Evolutionary conservation across 1,140 invertebrate genomes (phyloP).

Genomic region (Macrosteles quadrilineatus): DNA sequence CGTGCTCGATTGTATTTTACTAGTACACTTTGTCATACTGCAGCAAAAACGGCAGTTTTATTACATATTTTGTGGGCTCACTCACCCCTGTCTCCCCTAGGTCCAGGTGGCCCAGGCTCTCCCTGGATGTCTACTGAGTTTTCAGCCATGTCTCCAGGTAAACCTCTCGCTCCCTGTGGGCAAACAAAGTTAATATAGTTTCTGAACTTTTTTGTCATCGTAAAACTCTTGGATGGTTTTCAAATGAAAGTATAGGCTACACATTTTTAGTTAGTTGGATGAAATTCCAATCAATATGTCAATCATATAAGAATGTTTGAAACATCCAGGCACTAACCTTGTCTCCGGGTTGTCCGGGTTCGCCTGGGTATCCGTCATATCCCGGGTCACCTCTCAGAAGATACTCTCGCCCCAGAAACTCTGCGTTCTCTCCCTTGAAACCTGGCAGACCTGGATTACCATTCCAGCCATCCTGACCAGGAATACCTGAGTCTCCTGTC

Average conservation of each 20-base stretch:
- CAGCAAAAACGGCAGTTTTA: too few species aligned
- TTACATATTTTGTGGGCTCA: too few species aligned
- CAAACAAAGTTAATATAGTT: neutral
- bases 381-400: constrained; percentile 48
- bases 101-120: constrained; percentile 60
- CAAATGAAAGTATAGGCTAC: too few species aligned
- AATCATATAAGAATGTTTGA: too few species aligned
- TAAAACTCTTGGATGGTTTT: too few species aligned
- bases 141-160: neutral
- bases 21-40: too few species aligned
- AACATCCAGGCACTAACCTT: neutral
- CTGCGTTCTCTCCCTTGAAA: constrained; percentile 50
- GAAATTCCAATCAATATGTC: too few species aligned
- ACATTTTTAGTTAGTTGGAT: too few species aligned
- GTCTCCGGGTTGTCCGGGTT: constrained; percentile 47
- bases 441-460: constrained; percentile 56
- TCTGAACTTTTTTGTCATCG: neutral
- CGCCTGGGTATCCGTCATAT: constrained; percentile 47
- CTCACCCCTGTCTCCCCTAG: constrained; percentile 26
- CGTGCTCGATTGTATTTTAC: too few species aligned
- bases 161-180: constrained; percentile 6
- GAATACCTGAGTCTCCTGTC: constrained; percentile 50
- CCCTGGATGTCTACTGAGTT: constrained; percentile 49
- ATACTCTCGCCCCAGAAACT: constrained; percentile 36
- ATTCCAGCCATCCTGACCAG: constrained; percentile 50